Evolutionary conservation across 2,113 vertebrate species (phyloP), one percentile per base, ranked within the genome.

Genomic region (Tor tambroides): DNA sequence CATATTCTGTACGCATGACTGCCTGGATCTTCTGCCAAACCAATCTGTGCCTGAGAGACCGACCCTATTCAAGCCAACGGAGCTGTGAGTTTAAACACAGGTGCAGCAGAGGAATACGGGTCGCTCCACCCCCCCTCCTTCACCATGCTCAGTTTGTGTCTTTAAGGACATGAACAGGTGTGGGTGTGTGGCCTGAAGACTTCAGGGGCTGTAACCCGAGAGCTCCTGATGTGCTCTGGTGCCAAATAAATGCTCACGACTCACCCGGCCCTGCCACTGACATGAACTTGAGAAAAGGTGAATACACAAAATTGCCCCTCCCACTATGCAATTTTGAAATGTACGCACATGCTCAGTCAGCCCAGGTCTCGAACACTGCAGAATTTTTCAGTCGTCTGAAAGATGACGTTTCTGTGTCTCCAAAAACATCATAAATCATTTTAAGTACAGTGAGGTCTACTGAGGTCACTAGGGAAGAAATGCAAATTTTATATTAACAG

Each of bases 221-320:
- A 94, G 79, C 90, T 91, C 92, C 92, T 88, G 89, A 91, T 85
- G 91, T 91, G 91, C 84, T 85, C 81, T 89, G 88, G 84, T 91
- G 92, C 93, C 93, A 95, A 93, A 95, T 93, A 94, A 92, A 93
- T 93, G 92, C 89, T 88, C 87, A 80, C 88, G 90, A 88, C 89
- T 92, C 89, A 89, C 87, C 89, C 89, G 8, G 87, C 81, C 12
- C 90, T 91, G 91, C 91, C 91, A 93, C 93, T 88, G 90, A 95
- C 91, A 92, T 94, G 94, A 95, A 95, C 92, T 94, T 94, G 91
- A 95, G 93, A 94, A 94, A 94, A 94, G 92, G 94, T 94, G 94
- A 94, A 94, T 93, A 89, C 91, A 90, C 90, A 93, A 89, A 87
- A 92, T 91, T 85, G 82, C 69, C 90, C 89, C 61, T 35, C 71